Evolutionary conservation across 2,888 invertebrate genomes (phyloP).

Genomic region (Acanthosepion esculentum): DNA sequence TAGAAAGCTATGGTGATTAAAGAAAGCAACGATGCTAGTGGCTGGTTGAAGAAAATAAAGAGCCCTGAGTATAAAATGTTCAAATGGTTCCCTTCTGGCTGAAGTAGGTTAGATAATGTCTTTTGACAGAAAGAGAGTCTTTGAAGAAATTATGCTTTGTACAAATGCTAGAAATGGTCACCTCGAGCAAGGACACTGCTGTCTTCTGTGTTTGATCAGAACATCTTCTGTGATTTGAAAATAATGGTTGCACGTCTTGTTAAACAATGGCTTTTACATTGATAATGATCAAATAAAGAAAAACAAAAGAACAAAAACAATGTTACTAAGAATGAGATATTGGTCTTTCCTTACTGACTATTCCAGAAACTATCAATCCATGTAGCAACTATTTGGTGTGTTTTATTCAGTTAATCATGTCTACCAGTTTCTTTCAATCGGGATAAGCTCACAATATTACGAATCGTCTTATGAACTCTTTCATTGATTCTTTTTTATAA

Average conservation of each 20-base stretch:
- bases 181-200: not conserved
- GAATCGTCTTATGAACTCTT: not conserved
- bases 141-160: not conserved
- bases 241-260: not conserved
- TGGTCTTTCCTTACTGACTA: not conserved
- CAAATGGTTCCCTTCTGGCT: not conserved
- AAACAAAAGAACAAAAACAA: not conserved
- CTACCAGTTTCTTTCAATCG: not conserved
- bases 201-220: not conserved
- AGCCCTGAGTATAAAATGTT: not conserved
- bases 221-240: not conserved
- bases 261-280: not conserved
- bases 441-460: not conserved
- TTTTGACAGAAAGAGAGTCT: not conserved
- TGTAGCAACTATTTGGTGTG: not conserved
- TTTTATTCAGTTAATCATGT: not conserved
- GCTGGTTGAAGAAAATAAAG: not conserved
- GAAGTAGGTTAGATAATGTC: not conserved
- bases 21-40: not conserved
- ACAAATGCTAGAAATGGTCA: not conserved
- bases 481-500: not conserved
- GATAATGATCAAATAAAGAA: not conserved
- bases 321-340: not conserved
- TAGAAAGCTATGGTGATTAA: not conserved
- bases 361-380: not conserved